Percentiles rank a stretch among this genome's conserved stretches.
phyloP scores from a whole-genome alignment of 1,140 invertebrate genomes.

The Drosophila sp. region DNA sequence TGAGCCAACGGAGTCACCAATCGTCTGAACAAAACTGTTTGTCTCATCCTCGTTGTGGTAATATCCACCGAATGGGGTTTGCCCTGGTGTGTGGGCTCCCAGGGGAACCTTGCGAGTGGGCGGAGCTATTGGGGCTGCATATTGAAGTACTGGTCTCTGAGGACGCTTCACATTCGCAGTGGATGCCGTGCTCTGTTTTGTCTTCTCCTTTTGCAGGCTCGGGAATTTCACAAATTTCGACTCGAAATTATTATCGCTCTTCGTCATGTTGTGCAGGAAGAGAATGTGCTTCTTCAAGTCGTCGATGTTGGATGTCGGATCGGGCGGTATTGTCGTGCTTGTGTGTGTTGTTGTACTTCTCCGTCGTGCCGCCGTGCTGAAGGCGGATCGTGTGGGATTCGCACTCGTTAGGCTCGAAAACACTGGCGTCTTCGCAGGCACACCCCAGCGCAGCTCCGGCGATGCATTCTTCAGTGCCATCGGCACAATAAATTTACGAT shows the following conservation, averaged over 20 bases:
- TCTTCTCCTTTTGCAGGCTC: slow-evolving; percentile 72
- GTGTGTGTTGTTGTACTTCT: slow-evolving; percentile 40
- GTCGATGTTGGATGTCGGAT: slow-evolving; percentile 73
- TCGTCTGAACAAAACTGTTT: slow-evolving; percentile 45
- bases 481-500: slow-evolving; percentile 83
- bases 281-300: slow-evolving; percentile 83
- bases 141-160: slow-evolving; percentile 66
- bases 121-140: slow-evolving; percentile 72
- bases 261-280: slow-evolving; percentile 82
- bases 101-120: slow-evolving; percentile 62
- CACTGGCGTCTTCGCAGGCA: slow-evolving; percentile 7
- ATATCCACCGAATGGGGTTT: slow-evolving; percentile 67
- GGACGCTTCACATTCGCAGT: slow-evolving; percentile 55
- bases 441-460: slow-evolving; percentile 61
- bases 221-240: slow-evolving; percentile 84
- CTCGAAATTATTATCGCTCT: slow-evolving; percentile 79
- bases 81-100: slow-evolving; percentile 46
- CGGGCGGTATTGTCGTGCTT: slow-evolving; percentile 45
- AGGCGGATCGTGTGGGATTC: slow-evolving; percentile 27
- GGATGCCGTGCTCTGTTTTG: slow-evolving; percentile 42
- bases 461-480: slow-evolving; percentile 82
- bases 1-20: slow-evolving; percentile 20
- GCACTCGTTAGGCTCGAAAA: slow-evolving; percentile 26
- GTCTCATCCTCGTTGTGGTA: slow-evolving; percentile 64
- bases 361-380: slow-evolving; percentile 24